A percentile compares a stretch with the other conserved stretches of the same genome.
These are phyloP conservation scores for Bradysia coprophila DNA, from an alignment of 1,140 invertebrate species.

Conservation along the genomic window DNA sequence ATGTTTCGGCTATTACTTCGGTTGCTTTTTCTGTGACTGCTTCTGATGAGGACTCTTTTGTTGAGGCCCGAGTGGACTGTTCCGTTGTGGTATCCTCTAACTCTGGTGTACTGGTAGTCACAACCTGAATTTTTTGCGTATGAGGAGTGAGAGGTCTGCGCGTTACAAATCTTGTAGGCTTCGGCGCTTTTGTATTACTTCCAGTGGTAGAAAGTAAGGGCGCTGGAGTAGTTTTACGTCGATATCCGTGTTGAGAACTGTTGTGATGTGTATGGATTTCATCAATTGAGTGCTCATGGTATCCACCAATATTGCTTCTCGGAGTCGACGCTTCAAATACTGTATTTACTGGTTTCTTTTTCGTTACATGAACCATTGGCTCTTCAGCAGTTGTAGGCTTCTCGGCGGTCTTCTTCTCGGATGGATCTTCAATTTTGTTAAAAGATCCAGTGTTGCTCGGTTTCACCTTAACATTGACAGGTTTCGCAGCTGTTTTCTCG, in stretches of 20 bases:
- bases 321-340: slow-evolving; percentile 25
- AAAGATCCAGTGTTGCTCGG: too few relatives aligned
- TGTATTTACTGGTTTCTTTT: too few relatives aligned
- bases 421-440: not conserved
- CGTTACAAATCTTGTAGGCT: slow-evolving; percentile 9
- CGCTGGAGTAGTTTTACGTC: slow-evolving; percentile 6
- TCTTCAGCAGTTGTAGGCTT: not conserved
- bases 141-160: not conserved
- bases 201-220: not conserved
- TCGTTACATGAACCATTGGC: not conserved
- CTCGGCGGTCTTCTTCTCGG: not conserved
- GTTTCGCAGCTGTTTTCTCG: too few relatives aligned
- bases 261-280: slow-evolving; percentile 5
- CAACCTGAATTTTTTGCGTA: not conserved
- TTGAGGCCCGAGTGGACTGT: too few relatives aligned
- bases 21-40: not conserved
- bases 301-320: slow-evolving; percentile 33
- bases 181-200: slow-evolving; percentile 10
- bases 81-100: not conserved
- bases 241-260: slow-evolving; percentile 13
- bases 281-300: slow-evolving; percentile 1
- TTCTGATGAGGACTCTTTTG: slow-evolving; percentile 4
- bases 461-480: too few relatives aligned
- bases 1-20: not conserved
- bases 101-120: slow-evolving; percentile 10